Evolutionary conservation across 2,113 vertebrate genomes (phyloP).

Genomic region (Vanacampus margaritifer): DNA sequence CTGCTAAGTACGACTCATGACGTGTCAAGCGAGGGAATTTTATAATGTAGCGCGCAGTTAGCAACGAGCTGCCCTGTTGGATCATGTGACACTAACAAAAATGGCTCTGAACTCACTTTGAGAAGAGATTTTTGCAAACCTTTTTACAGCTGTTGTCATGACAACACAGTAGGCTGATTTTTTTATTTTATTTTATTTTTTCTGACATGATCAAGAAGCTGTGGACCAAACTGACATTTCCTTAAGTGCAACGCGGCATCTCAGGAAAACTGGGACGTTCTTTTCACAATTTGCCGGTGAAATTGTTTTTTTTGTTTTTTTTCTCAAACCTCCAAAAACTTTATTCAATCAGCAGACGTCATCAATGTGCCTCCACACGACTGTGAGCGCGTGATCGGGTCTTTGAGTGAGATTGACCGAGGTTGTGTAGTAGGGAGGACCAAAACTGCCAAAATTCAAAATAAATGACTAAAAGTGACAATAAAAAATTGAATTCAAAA

Average conservation of each 20-base stretch:
- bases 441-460: no score
- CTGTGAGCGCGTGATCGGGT: no score
- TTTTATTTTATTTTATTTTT: not conserved
- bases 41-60: not conserved
- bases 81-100: not conserved
- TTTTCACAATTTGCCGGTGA: not conserved
- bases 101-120: no score
- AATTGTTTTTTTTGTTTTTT: not conserved
- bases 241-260: not conserved
- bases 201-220: not conserved
- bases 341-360: constrained; percentile 13
- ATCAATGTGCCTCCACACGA: constrained; percentile 21
- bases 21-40: not conserved
- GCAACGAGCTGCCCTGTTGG: not conserved
- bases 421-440: no score
- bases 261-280: constrained; percentile 1
- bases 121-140: no score
- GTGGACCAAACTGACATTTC: constrained; percentile 7
- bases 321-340: no score
- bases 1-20: not conserved
- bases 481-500: no score
- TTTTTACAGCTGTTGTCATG: not conserved
- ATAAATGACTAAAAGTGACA: no score
- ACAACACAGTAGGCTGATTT: not conserved
- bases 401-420: not conserved